These are phyloP conservation scores for Lochmaea crataegi DNA, from an alignment of 2,888 invertebrate genomes.

Conservation along the genomic window DNA sequence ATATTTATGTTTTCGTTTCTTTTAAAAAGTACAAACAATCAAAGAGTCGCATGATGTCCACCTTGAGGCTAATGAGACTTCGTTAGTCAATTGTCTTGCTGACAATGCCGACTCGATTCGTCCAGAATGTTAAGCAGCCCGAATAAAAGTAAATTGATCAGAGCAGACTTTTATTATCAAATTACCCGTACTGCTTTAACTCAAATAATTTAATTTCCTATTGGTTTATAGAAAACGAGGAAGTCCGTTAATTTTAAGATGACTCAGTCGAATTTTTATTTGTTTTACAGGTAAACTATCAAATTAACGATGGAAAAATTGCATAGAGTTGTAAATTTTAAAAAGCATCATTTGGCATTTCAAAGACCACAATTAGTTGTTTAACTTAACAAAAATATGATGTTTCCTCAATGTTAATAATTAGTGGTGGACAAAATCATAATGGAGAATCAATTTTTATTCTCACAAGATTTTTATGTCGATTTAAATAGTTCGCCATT, in stretches of 20 bases:
- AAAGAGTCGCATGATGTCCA: constrained; percentile 54
- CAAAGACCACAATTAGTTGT: too few species aligned
- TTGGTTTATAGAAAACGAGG: constrained; percentile 43
- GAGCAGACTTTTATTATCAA: constrained; percentile 50
- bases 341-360: too few species aligned
- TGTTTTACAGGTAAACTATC: background rate
- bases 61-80: constrained; percentile 60
- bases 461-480: too few species aligned
- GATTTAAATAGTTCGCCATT: too few species aligned
- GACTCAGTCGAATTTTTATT: constrained; percentile 3
- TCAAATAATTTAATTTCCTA: constrained; percentile 52
- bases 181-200: constrained; percentile 50
- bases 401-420: too few species aligned
- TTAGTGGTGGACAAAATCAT: too few species aligned
- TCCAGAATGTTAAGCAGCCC: constrained; percentile 55
- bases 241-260: constrained; percentile 22
- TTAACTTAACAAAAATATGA: too few species aligned
- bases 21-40: constrained; percentile 58
- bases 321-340: too few species aligned
- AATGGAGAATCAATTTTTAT: too few species aligned
- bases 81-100: constrained; percentile 61
- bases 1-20: constrained; percentile 10
- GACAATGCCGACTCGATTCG: constrained; percentile 56
- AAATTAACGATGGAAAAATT: too few species aligned
- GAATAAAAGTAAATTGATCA: constrained; percentile 51